phyloP scores from a whole-genome alignment of 2,113 vertebrate genomes.

The Athene noctua region DNA sequence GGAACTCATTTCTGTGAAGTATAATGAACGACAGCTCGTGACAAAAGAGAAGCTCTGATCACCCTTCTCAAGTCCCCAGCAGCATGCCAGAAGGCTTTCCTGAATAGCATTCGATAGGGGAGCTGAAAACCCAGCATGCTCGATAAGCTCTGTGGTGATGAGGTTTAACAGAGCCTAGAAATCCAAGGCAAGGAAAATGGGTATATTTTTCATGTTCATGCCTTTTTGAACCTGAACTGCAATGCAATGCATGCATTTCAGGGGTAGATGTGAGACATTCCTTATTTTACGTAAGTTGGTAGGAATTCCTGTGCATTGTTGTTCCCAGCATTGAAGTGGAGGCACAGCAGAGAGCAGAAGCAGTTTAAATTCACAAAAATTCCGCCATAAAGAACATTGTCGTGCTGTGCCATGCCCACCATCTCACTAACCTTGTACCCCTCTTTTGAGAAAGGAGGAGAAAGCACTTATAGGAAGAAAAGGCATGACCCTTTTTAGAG shows the following conservation, averaged over 20 bases:
- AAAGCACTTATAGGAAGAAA: background rate
- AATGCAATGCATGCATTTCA: background rate
- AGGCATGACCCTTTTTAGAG: background rate
- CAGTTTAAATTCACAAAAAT: background rate
- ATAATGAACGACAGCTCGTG: background rate
- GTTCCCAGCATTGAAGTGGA: background rate
- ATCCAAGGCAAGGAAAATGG: background rate
- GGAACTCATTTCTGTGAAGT: background rate
- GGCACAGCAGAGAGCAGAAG: background rate
- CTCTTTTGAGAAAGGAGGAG: background rate
- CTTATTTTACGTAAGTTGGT: background rate
- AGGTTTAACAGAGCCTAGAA: background rate
- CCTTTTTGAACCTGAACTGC: background rate
- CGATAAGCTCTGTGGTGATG: background rate
- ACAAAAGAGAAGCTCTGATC: background rate
- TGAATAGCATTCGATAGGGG: background rate
- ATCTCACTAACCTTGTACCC: background rate
- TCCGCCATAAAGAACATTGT: rapidly evolving
- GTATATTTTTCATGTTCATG: background rate
- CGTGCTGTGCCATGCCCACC: too few relatives aligned
- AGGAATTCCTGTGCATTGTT: background rate
- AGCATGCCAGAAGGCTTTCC: background rate
- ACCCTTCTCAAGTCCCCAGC: background rate
- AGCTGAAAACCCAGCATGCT: background rate
- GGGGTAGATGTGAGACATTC: background rate